Conservation (phyloP, 2,113 vertebrate species). For the Platycercus adscitus region DNA sequence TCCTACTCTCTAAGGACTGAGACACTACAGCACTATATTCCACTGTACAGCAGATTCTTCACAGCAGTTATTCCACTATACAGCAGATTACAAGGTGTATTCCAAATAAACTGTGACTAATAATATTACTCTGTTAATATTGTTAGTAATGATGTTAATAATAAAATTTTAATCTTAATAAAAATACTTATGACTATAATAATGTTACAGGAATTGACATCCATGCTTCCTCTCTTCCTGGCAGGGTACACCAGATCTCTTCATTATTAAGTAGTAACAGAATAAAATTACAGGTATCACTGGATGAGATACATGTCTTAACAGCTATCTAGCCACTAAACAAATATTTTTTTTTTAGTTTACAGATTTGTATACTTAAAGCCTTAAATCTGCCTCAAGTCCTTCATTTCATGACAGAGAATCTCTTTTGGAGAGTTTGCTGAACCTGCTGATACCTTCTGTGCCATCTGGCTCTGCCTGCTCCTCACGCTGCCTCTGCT, state of each 20-base stretch:
- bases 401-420: not conserved
- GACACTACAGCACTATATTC: not conserved
- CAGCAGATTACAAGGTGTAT: not conserved
- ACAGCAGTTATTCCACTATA: not conserved
- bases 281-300: not conserved
- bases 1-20: not conserved
- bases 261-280: not conserved
- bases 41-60: not conserved
- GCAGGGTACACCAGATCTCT: not conserved
- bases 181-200: not conserved
- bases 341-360: not conserved
- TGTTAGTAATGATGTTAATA: not conserved
- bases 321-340: not conserved
- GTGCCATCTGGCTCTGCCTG: slow-evolving; percentile 85
- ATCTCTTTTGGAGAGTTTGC: not conserved
- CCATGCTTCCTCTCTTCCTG: not conserved
- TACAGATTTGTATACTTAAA: not conserved
- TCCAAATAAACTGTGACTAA: not conserved
- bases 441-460: slow-evolving; percentile 74
- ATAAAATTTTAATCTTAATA: not conserved
- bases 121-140: not conserved
- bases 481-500: slow-evolving; percentile 87
- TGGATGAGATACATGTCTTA: not conserved
- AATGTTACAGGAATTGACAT: not conserved
- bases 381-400: not conserved